These are phyloP conservation scores for Mobula hypostoma DNA, from an alignment of 2,113 vertebrate species.

Conservation along the genomic window DNA sequence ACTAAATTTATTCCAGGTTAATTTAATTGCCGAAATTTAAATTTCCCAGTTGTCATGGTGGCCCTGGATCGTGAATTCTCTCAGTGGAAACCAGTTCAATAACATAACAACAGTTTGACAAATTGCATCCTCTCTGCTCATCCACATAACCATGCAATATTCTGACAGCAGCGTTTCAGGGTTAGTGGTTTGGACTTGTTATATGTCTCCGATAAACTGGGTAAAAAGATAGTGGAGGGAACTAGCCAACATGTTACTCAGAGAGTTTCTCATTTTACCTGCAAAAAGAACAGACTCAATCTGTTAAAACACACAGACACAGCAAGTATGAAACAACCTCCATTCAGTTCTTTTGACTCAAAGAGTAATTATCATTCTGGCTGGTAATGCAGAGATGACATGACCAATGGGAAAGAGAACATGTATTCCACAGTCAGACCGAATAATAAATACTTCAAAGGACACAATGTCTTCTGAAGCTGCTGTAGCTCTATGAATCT, in stretches of 20 bases:
- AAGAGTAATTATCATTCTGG: conserved; percentile 15
- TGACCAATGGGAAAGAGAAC: not conserved
- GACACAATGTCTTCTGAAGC: conserved; percentile 2
- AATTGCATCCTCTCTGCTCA: not conserved
- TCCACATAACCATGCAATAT: not conserved
- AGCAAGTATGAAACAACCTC: not conserved
- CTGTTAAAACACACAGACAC: conserved; percentile 6
- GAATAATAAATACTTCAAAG: conserved; percentile 22
- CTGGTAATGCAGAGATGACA: conserved; percentile 28
- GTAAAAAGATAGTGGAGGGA: not conserved
- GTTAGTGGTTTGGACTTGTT: not conserved
- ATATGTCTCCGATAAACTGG: not conserved
- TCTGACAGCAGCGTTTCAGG: not conserved
- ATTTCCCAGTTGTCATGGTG: too few species aligned
- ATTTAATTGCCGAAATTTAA: too few species aligned
- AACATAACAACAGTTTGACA: not conserved
- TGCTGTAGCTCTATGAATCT: not conserved
- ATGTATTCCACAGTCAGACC: not conserved
- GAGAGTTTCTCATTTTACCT: not conserved
- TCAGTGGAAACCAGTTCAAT: too few species aligned
- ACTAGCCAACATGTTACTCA: not conserved
- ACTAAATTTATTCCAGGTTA: too few species aligned
- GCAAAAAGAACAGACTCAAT: not conserved
- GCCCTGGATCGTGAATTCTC: too few species aligned
- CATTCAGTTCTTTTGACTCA: not conserved